Evolutionary conservation across 35 echinoderm and acorn worm species (phyloP), one percentile per base, ranked within the genome.

Genomic region (Lytechinus pictus): DNA sequence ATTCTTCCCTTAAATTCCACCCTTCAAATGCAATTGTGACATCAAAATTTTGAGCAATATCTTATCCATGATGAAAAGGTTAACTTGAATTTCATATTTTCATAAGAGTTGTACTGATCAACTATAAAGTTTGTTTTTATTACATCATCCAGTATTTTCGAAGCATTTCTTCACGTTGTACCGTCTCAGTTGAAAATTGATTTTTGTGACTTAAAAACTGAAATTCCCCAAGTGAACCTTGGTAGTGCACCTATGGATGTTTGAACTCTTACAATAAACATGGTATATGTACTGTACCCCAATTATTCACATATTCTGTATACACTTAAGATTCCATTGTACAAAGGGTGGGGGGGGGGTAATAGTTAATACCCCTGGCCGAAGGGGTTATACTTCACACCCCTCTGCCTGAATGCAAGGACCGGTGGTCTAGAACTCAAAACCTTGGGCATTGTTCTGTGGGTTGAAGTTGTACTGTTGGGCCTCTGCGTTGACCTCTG

Each of bases 381-480:
- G 13, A 44, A 21, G 28, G 28, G 0, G 9, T 90, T 52, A 44
- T 13, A 21, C 52, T 21, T 52, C 28, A 52, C 52, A 28, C 87
- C 87, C 10, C 86, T 44, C 3, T 2, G 52, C 28, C 1, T 27
- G 24, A 33, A 6, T 52, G 51, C 33, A 4, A 52, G 10, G 88
- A 54, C 29, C 11, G 55, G 11, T 54, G 55, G 28, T 96, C 95
- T 95, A 97, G 95, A 97, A 97, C n/a, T 97, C 94, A 54, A 97
- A 93, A 10, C 95, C 98, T 92, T 97, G 96, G 13, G 95, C 96
- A 95, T 99, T 98, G 29, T 98, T 97, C 86, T 98, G 97, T 9
- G 94, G 88, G 51, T 96, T 97, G 86, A 99, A 99, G 54, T 97
- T 96, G 91, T 87, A 99, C 95, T 98, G 96, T 72, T 99, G 97